A percentile compares a stretch with the other conserved stretches of the same genome.
phyloP scores from a whole-genome alignment of 1,140 invertebrate species.

The Drosophila nebulosa region DNA sequence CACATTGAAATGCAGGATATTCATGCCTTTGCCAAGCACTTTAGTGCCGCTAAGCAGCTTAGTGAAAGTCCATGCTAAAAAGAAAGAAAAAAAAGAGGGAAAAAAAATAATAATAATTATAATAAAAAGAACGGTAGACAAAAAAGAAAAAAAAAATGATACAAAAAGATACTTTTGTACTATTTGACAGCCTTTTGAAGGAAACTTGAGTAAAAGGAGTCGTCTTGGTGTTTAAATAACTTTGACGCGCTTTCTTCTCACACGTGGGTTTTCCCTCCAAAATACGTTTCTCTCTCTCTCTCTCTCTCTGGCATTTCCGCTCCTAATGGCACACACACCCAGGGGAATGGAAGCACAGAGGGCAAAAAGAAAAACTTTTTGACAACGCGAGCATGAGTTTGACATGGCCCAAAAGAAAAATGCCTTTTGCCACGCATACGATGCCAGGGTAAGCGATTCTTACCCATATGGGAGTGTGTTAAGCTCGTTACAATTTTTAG shows the following conservation, averaged over 20 bases:
- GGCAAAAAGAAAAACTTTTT: conserved; percentile 46
- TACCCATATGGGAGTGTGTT: conserved; percentile 21
- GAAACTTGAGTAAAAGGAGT: conserved; percentile 25
- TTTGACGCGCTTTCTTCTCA: conserved; percentile 59
- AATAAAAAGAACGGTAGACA: not conserved
- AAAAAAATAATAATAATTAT: conserved; percentile 1
- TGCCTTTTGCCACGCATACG: conserved; percentile 48
- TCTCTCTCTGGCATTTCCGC: no score
- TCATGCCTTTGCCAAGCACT: conserved; percentile 22
- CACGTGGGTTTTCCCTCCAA: conserved; percentile 2
- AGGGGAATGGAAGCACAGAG: conserved; percentile 15
- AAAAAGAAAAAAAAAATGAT: not conserved
- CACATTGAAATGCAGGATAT: conserved; percentile 11
- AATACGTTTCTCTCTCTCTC: conserved; percentile 11
- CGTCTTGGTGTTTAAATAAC: conserved; percentile 65
- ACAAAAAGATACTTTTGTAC: not conserved
- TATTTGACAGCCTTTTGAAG: conserved; percentile 16
- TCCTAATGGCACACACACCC: no score
- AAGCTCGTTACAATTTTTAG: conserved; percentile 71
- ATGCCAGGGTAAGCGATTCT: conserved; percentile 37
- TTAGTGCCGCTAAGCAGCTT: conserved; percentile 60
- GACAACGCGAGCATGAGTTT: conserved; percentile 47
- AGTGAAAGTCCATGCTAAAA: conserved; percentile 62
- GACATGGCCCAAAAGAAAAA: conserved; percentile 65
- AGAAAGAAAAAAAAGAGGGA: conserved; percentile 4